Conservation (phyloP, 2,113 vertebrate genomes). For the Cranoglanis bouderius region DNA sequence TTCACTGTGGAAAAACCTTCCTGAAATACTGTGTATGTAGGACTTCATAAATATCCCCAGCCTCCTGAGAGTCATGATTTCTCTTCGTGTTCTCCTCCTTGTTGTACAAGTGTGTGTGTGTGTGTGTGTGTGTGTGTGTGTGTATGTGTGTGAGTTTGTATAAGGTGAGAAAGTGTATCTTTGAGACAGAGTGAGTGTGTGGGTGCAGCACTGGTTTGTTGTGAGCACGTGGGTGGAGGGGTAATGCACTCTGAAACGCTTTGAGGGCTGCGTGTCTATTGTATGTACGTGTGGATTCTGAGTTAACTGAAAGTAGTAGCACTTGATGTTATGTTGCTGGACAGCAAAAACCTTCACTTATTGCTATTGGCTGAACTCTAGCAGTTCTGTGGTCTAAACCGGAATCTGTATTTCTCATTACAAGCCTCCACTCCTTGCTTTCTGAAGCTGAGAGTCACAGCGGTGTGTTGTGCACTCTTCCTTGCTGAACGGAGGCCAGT, state of each 20-base stretch:
- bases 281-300: constrained; percentile 34
- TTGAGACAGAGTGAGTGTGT: constrained; percentile 50
- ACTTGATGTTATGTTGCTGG: not conserved
- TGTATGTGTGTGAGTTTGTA: constrained; percentile 9
- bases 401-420: constrained; percentile 14
- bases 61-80: constrained; percentile 27
- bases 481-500: constrained; percentile 23
- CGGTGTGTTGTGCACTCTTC: not conserved
- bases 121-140: constrained; percentile 15
- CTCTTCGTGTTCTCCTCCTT: constrained; percentile 23
- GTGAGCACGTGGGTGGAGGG: constrained; percentile 47
- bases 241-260: constrained; percentile 48
- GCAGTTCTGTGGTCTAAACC: not conserved
- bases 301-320: constrained; percentile 11
- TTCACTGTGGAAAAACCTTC: not conserved
- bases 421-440: not conserved
- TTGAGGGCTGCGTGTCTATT: constrained; percentile 37
- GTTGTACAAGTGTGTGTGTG: constrained; percentile 1
- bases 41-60: constrained; percentile 39
- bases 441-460: not conserved
- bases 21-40: constrained; percentile 6
- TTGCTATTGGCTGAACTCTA: not conserved
- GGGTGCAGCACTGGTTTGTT: constrained; percentile 49
- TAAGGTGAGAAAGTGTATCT: constrained; percentile 43
- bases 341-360: constrained; percentile 17